phyloP scores from a whole-genome alignment of 1,140 invertebrate species.

The Nomia melanderi region DNA sequence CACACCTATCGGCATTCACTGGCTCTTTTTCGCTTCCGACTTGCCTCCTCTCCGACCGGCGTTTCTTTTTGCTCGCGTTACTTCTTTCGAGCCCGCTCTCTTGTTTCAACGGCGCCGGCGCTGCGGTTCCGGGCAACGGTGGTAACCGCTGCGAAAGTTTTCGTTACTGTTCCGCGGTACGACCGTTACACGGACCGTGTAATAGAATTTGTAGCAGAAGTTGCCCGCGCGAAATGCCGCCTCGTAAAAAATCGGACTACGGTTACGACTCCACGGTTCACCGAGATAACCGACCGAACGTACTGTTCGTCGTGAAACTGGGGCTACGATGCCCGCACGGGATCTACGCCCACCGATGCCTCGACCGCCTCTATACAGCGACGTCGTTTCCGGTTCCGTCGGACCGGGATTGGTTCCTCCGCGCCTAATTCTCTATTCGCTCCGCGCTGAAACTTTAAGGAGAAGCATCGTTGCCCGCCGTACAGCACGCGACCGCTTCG shows the following conservation, averaged over 20 bases:
- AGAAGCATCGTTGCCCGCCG: no score
- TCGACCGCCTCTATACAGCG: no score
- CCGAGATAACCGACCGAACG: constrained; percentile 8
- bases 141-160: constrained; percentile 48
- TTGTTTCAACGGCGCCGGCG: neutral
- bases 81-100: constrained; percentile 4
- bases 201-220: constrained; percentile 51
- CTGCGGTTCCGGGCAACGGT: constrained; percentile 23
- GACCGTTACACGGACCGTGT: constrained; percentile 25
- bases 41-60: no score
- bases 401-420: no score
- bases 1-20: neutral
- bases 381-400: no score
- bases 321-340: neutral
- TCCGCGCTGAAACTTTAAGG: no score
- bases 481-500: no score
- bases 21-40: no score
- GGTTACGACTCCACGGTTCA: constrained; percentile 8
- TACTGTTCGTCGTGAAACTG: neutral
- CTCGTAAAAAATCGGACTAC: constrained; percentile 34
- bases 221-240: constrained; percentile 32
- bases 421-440: no score
- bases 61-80: constrained; percentile 12
- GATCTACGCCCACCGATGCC: neutral
- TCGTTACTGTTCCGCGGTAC: constrained; percentile 34